phyloP scores from a whole-genome alignment of 2,113 vertebrate genomes.

The Telmatochromis sp. region DNA sequence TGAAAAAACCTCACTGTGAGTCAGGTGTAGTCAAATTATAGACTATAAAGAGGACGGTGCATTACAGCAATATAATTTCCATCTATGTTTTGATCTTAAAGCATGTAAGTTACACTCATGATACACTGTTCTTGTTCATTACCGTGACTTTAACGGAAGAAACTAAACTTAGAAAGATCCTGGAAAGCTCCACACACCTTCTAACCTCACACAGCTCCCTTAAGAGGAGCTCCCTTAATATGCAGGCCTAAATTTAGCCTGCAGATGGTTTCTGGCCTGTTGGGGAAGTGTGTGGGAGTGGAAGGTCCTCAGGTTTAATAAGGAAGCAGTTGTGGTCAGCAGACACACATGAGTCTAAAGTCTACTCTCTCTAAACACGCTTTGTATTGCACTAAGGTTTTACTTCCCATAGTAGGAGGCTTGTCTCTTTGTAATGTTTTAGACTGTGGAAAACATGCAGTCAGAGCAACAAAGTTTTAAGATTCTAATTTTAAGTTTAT shows the following conservation, averaged over 20 bases:
- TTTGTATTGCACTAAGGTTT: neutral
- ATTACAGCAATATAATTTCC: neutral
- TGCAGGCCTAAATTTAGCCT: constrained; percentile 36
- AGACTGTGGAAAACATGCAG: neutral
- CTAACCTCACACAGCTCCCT: constrained; percentile 13
- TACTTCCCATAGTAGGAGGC: neutral
- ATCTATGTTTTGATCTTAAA: neutral
- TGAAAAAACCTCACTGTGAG: neutral
- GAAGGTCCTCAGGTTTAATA: constrained; percentile 13
- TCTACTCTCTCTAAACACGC: neutral
- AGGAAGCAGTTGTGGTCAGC: neutral
- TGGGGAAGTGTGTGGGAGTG: neutral
- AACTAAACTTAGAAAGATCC: neutral
- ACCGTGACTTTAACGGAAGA: neutral
- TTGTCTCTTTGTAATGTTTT: neutral
- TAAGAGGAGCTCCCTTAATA: neutral
- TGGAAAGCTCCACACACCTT: neutral
- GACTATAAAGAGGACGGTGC: neutral
- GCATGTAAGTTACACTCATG: neutral
- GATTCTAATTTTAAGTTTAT: neutral
- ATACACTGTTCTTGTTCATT: neutral
- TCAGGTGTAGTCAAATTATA: neutral
- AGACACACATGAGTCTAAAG: neutral
- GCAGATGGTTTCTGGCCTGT: constrained; percentile 5
- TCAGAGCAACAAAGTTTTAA: neutral